Base-by-base conservation (phyloP, 2,113 vertebrate genomes). In the Esox niger region DNA sequence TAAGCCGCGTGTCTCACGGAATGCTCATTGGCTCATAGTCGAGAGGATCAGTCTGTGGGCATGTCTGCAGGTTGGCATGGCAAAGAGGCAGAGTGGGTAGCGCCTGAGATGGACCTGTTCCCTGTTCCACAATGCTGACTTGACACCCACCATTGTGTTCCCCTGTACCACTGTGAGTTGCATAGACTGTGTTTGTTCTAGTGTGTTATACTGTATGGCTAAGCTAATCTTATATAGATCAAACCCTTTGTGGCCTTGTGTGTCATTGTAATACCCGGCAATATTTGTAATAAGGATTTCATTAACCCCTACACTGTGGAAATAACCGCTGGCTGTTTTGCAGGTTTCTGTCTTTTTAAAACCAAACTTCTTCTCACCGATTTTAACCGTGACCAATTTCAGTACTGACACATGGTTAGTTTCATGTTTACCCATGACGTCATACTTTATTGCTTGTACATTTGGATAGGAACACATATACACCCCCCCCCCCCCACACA, bases 41-140 rank as follows among this genome's bases (percentile, higher is more conserved):
- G 54, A 71, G 72, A 79, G 73, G 59, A 87, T 86, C 83, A 81
- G 78, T 64, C 62, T 77, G 78, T 21, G 75, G 85, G 83, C 83
- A 81, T 74, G 70, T 77, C 69, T 79, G 82, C 85, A 85, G 79
- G 69, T 77, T 69, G 69, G 81, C 81, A 82, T 72, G 79, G 81
- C 70, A 65, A 29, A 25, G n/a, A 69, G 73, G 72, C 70, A 65
- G 58, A 64, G 77, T 69, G 58, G 64, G 73, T 77, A 75, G 71
- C 62, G 35, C 35, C 11, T 5, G 78, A 73, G 70, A 75, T 89
- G 86, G 86, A 80, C 66, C 70, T 64, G 23, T 79, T 75, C 82
- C 84, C 58, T 32, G 15, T 43, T 64, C 71, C 26, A 17, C 81
- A 78, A 68, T 59, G 55, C 67, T 55, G 23, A 29, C 46, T 32